A percentile compares a stretch with the other conserved stretches of the same genome.
phyloP scores from a whole-genome alignment of 2,113 vertebrate genomes.

The Neogobius melanostomus region DNA sequence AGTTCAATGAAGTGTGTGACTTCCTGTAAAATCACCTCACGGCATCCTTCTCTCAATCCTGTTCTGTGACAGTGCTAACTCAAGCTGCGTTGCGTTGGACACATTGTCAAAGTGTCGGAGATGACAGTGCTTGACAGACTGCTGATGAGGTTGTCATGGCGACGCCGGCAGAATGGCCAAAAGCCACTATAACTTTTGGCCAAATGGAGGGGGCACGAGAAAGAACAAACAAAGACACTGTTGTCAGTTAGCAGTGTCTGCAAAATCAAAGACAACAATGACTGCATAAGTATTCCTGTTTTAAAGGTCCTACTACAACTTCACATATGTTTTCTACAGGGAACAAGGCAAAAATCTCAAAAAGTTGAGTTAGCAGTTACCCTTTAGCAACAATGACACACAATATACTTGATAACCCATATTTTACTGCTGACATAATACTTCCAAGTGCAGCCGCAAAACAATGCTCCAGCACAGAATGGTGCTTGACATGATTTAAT shows the following conservation, averaged over 20 bases:
- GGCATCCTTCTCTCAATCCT: slow-evolving; percentile 9
- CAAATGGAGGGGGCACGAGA: slow-evolving; percentile 38
- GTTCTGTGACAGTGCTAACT: slow-evolving; percentile 33
- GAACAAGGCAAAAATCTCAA: too few relatives aligned
- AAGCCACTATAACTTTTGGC: slow-evolving; percentile 40
- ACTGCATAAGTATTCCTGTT: neutral
- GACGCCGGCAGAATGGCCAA: slow-evolving; percentile 52
- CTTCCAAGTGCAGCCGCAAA: slow-evolving; percentile 8
- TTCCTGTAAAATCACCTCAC: slow-evolving; percentile 10
- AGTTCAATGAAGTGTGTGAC: slow-evolving; percentile 1
- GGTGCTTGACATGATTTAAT: slow-evolving; percentile 1
- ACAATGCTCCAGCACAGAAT: slow-evolving; percentile 12
- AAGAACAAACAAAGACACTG: slow-evolving; percentile 35
- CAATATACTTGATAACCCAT: neutral
- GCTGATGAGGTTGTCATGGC: slow-evolving; percentile 65
- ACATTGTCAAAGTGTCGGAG: slow-evolving; percentile 50
- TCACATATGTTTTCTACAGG: neutral
- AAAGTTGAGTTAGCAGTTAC: too few relatives aligned
- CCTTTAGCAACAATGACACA: too few relatives aligned
- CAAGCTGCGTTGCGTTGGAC: slow-evolving; percentile 41
- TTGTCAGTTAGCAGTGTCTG: slow-evolving; percentile 31
- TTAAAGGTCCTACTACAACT: slow-evolving; percentile 7
- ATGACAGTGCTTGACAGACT: slow-evolving; percentile 61
- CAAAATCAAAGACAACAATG: slow-evolving; percentile 3
- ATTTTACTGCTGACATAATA: slow-evolving; percentile 26